Percentiles rank a stretch among this genome's conserved stretches.
phyloP scores from a whole-genome alignment of 2,113 vertebrate species.

The Mobula birostris region DNA sequence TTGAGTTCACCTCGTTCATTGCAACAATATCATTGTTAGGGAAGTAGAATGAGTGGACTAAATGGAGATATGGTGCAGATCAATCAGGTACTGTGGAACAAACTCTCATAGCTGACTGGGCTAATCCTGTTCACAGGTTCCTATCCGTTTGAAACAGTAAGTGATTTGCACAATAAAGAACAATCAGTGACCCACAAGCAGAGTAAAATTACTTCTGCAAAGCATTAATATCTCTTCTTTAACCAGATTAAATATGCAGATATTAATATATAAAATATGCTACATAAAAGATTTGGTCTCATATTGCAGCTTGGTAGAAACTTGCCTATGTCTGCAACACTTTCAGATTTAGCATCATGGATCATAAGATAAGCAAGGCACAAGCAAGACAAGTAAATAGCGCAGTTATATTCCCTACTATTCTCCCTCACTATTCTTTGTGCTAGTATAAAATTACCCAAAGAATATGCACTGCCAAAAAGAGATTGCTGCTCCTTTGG shows the following conservation, averaged over 20 bases:
- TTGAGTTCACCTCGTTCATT: too few relatives aligned
- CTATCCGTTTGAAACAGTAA: not conserved
- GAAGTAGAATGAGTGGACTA: not conserved
- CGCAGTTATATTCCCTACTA: too few relatives aligned
- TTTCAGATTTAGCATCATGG: not conserved
- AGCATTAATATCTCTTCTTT: not conserved
- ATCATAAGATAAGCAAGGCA: not conserved
- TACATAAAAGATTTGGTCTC: not conserved
- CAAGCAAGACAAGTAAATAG: too few relatives aligned
- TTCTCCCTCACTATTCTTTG: too few relatives aligned
- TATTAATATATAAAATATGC: not conserved
- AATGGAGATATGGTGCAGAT: not conserved
- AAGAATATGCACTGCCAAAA: too few relatives aligned
- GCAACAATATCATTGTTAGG: not conserved
- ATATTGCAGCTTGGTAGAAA: not conserved
- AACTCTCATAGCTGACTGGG: not conserved
- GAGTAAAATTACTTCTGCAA: not conserved
- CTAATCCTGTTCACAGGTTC: not conserved
- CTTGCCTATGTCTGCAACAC: not conserved
- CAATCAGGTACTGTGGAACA: not conserved
- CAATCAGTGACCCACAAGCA: too few relatives aligned
- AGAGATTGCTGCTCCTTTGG: too few relatives aligned
- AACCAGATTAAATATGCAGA: not conserved
- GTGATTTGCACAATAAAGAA: not conserved
- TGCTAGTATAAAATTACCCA: too few relatives aligned